phyloP scores from a whole-genome alignment of 1,140 invertebrate genomes.

The Aphelinus atriplicis region DNA sequence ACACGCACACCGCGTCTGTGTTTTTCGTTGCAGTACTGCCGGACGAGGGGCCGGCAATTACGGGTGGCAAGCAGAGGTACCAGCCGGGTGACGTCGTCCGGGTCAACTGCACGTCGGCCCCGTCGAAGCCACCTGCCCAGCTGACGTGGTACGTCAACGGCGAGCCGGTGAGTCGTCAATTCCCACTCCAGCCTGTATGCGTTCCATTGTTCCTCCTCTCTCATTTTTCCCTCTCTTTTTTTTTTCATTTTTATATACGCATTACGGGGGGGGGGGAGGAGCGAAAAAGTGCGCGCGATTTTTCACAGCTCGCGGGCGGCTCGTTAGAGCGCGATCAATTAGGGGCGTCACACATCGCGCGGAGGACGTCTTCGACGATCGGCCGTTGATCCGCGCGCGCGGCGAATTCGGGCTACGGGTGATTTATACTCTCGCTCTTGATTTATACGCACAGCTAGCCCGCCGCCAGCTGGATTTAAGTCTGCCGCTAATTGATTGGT shows the following conservation, averaged over 20 bases:
- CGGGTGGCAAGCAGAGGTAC: slow-evolving; percentile 81
- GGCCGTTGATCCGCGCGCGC: not conserved
- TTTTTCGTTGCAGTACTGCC: slow-evolving; percentile 74
- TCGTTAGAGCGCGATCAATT: not conserved
- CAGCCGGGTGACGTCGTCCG: slow-evolving; percentile 82
- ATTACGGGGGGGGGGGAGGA: not conserved
- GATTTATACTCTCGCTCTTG: slow-evolving; percentile 8
- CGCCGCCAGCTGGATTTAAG: slow-evolving; percentile 5
- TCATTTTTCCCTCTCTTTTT: slow-evolving; percentile 8
- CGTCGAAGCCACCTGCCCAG: slow-evolving; percentile 83
- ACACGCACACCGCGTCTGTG: too few species aligned
- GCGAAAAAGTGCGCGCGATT: not conserved
- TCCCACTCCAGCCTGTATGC: slow-evolving; percentile 21
- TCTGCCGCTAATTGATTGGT: slow-evolving; percentile 13
- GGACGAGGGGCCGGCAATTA: slow-evolving; percentile 83
- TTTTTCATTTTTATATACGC: slow-evolving; percentile 11
- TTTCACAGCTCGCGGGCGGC: not conserved
- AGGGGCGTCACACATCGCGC: not conserved
- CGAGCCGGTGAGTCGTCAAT: slow-evolving; percentile 73
- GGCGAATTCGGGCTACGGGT: slow-evolving; percentile 1
- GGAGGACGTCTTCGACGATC: not conserved
- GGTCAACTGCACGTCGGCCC: slow-evolving; percentile 84
- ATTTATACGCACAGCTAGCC: not conserved
- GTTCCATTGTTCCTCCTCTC: not conserved
- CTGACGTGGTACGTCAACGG: slow-evolving; percentile 90